phyloP scores from a whole-genome alignment of 2,888 invertebrate genomes.

The Diarsia mendica region DNA sequence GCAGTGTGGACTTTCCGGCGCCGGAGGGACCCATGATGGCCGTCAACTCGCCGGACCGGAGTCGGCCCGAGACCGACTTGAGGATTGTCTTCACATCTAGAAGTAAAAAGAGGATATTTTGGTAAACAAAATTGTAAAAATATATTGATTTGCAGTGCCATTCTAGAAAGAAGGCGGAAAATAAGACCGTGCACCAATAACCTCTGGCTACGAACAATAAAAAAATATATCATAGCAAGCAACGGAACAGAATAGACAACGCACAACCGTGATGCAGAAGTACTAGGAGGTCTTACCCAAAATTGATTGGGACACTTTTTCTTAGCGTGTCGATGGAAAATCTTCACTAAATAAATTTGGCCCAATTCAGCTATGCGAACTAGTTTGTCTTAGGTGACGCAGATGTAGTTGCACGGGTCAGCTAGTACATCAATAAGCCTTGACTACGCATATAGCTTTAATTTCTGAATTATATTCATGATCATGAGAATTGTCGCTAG shows the following conservation, averaged over 20 bases:
- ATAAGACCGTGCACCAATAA: background rate
- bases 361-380: too few species aligned
- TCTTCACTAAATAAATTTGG: too few species aligned
- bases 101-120: slow-evolving; percentile 72
- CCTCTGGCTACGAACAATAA: background rate
- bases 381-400: too few species aligned
- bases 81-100: slow-evolving; percentile 96
- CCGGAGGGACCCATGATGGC: slow-evolving; percentile 99
- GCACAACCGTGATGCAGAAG: background rate
- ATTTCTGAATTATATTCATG: background rate
- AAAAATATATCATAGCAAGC: background rate
- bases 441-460: background rate
- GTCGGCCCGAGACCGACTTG: slow-evolving; percentile 96
- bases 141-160: background rate
- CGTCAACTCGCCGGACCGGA: slow-evolving; percentile 97
- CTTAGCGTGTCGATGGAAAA: too few species aligned
- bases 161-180: background rate
- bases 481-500: slow-evolving; percentile 23
- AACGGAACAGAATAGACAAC: background rate
- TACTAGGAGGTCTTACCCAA: background rate
- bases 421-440: background rate
- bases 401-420: too few species aligned
- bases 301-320: background rate
- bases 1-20: slow-evolving; percentile 97
- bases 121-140: background rate